These are phyloP conservation scores for Luffia ferchaultella DNA, from an alignment of 2,888 invertebrate genomes.

Conservation along the genomic window DNA sequence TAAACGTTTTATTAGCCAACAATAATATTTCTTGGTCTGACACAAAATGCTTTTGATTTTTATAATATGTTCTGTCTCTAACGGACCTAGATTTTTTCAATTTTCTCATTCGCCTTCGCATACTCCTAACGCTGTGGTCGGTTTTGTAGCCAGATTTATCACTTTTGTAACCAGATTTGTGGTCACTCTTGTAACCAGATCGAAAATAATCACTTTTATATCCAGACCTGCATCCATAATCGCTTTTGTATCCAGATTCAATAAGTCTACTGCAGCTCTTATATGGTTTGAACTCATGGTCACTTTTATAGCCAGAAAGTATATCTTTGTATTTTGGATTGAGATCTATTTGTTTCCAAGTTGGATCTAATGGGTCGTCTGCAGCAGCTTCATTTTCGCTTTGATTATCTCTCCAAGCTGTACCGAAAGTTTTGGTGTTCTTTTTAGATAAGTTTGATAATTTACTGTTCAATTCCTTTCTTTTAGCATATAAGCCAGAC, in stretches of 20 bases:
- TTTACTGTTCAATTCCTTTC: slow-evolving; percentile 57
- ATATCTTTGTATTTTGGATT: slow-evolving; percentile 71
- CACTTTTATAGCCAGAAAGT: slow-evolving; percentile 68
- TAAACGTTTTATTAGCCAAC: slow-evolving; percentile 60
- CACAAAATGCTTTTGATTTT: slow-evolving; percentile 63
- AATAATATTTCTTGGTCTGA: slow-evolving; percentile 68
- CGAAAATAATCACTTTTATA: slow-evolving; percentile 55
- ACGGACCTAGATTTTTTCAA: slow-evolving; percentile 59
- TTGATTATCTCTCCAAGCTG: slow-evolving; percentile 53
- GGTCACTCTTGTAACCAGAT: slow-evolving; percentile 46
- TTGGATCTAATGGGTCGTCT: slow-evolving; percentile 66
- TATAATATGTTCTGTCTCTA: slow-evolving; percentile 56
- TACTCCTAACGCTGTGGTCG: slow-evolving; percentile 60
- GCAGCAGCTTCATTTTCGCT: slow-evolving; percentile 55
- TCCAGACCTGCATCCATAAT: slow-evolving; percentile 64
- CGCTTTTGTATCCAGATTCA: slow-evolving; percentile 69
- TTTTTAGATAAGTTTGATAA: slow-evolving; percentile 44
- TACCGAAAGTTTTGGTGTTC: slow-evolving; percentile 42
- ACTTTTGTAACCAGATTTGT: slow-evolving; percentile 66
- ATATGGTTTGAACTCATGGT: slow-evolving; percentile 60
- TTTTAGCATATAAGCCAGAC: slow-evolving; percentile 58
- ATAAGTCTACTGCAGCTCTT: slow-evolving; percentile 60
- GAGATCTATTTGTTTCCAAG: slow-evolving; percentile 71
- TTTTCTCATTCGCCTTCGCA: slow-evolving; percentile 55
- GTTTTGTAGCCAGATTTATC: slow-evolving; percentile 69